Conservation (phyloP, 2,113 vertebrate genomes). For the Mormyrus lacerda region DNA sequence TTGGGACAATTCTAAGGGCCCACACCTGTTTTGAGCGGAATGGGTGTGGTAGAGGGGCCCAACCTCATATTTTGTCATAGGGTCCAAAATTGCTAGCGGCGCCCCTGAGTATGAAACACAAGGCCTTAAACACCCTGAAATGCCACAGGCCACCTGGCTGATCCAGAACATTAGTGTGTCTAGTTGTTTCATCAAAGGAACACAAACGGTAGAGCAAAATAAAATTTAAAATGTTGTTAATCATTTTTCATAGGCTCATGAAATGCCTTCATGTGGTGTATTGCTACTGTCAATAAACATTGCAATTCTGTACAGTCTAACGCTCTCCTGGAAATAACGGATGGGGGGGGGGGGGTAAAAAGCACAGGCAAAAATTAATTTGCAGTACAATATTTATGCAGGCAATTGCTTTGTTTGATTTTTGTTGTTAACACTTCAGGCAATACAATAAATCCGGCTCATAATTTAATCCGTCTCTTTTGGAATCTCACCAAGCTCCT, state of each 20-base stretch:
- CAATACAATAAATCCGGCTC: not conserved
- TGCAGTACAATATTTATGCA: not conserved
- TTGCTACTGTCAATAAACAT: not conserved
- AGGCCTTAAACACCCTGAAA: not conserved
- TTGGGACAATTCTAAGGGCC: no score
- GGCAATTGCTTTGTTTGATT: not conserved
- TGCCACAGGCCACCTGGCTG: not conserved
- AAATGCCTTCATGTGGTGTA: not conserved
- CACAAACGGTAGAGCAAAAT: not conserved
- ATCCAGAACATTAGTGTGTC: not conserved
- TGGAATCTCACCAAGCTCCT: not conserved
- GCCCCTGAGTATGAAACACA: not conserved
- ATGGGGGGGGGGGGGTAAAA: not conserved
- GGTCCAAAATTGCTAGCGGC: no score
- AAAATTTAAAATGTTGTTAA: not conserved
- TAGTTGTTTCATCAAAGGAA: not conserved
- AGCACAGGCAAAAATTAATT: not conserved
- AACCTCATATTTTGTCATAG: no score
- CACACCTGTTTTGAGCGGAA: no score
- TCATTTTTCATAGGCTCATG: not conserved
- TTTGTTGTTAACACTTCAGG: not conserved
- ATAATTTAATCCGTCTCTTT: not conserved
- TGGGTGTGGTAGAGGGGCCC: no score
- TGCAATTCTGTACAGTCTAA: not conserved
- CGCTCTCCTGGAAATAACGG: not conserved